Conservation (phyloP, 2,888 invertebrate genomes). For the Andrena fulva region DNA sequence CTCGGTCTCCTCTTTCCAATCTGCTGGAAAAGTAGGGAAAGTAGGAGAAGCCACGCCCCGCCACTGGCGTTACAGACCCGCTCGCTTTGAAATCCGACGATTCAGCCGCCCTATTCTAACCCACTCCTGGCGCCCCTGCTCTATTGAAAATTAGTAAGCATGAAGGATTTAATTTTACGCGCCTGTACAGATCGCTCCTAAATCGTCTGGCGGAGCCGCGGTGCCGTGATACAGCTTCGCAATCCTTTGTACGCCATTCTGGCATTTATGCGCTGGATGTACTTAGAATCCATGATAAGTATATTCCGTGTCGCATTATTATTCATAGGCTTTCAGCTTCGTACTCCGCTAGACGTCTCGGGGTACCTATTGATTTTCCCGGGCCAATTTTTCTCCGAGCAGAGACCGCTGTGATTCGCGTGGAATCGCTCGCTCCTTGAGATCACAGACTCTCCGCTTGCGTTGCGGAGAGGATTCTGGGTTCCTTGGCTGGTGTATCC, state of each 20-base stretch:
- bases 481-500: background rate
- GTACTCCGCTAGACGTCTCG: conserved; percentile 47
- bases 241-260: conserved; percentile 50
- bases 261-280: conserved; percentile 46
- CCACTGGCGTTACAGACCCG: conserved; percentile 43
- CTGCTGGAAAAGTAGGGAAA: conserved; percentile 26
- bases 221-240: conserved; percentile 29
- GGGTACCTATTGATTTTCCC: conserved; percentile 49
- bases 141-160: conserved; percentile 56
- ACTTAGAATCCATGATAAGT: conserved; percentile 61
- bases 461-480: background rate
- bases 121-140: background rate
- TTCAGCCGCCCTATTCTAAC: conserved; percentile 2
- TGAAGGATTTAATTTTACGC: conserved; percentile 59
- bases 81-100: conserved; percentile 49
- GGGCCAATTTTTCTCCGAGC: conserved; percentile 42
- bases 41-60: conserved; percentile 27
- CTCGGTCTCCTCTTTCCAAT: conserved; percentile 55
- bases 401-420: conserved; percentile 7
- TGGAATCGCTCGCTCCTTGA: background rate
- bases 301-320: conserved; percentile 65
- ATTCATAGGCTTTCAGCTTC: conserved; percentile 63
- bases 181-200: conserved; percentile 7
- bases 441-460: too few relatives aligned
- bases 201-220: conserved; percentile 18